A percentile compares a stretch with the other conserved stretches of the same genome.
These are phyloP conservation scores for Scyliorhinus canicula DNA, from an alignment of 2,797 vertebrate genomes.

Conservation along the genomic window DNA sequence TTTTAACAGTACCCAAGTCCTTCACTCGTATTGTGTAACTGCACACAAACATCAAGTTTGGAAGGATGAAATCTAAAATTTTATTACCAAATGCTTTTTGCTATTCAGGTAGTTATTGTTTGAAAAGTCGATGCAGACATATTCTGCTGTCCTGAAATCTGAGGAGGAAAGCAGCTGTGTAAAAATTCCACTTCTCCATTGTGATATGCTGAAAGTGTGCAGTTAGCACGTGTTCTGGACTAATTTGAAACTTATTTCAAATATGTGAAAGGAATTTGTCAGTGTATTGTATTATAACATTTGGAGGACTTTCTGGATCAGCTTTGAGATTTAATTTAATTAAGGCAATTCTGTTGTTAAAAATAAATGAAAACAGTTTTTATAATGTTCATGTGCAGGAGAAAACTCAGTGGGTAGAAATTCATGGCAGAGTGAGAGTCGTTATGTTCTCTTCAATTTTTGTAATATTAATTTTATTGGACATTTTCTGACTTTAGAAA, in stretches of 20 bases:
- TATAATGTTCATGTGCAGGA: neutral
- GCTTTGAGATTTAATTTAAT: neutral
- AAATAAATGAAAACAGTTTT: neutral
- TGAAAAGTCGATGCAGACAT: neutral
- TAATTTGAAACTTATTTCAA: neutral
- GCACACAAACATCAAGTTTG: neutral
- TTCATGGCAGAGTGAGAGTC: neutral
- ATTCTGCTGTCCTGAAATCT: neutral
- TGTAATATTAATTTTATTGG: neutral
- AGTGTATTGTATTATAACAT: neutral
- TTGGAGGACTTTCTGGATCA: neutral
- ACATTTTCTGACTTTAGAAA: neutral
- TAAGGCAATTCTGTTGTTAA: neutral
- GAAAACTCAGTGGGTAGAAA: neutral
- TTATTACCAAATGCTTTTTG: neutral
- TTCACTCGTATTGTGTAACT: neutral
- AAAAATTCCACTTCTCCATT: neutral
- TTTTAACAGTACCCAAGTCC: neutral
- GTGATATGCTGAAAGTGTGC: neutral
- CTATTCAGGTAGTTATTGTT: neutral
- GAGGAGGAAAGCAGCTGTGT: neutral
- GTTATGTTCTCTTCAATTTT: neutral
- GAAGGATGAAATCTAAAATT: neutral
- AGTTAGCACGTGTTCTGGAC: neutral
- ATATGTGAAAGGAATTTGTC: neutral